Conservation (phyloP, 2,797 vertebrate genomes). For the Enteromius treurensis region DNA sequence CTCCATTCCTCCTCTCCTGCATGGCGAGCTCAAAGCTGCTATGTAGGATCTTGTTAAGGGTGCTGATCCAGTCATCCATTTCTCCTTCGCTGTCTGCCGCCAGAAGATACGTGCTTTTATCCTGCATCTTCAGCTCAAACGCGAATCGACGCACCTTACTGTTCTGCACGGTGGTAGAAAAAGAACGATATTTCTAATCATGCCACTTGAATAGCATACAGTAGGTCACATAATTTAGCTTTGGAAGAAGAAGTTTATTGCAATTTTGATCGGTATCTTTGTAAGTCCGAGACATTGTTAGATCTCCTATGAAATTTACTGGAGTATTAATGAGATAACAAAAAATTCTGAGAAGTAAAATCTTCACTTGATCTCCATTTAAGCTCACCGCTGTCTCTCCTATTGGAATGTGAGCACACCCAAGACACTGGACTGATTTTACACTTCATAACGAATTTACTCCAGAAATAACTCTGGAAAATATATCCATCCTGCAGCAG, state of each 20-base stretch:
- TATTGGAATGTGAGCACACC: background rate
- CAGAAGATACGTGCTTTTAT: constrained; percentile 95
- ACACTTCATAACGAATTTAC: background rate
- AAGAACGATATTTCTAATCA: constrained; percentile 4
- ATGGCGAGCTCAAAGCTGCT: constrained; percentile 94
- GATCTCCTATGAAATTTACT: background rate
- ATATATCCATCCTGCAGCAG: constrained; percentile 14
- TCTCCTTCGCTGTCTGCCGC: constrained; percentile 92
- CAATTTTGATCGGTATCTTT: background rate
- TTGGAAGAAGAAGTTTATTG: background rate
- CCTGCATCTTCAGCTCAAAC: constrained; percentile 99
- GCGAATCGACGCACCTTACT: constrained; percentile 94
- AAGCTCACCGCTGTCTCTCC: background rate
- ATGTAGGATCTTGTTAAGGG: constrained; percentile 96
- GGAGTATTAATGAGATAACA: background rate
- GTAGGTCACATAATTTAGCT: background rate
- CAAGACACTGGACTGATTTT: constrained; percentile 12
- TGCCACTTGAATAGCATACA: background rate
- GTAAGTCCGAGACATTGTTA: background rate
- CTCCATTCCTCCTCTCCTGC: constrained; percentile 95
- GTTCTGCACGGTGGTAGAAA: constrained; percentile 77
- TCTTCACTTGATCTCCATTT: background rate
- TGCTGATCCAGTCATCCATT: constrained; percentile 96
- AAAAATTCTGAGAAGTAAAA: background rate
- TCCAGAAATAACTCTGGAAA: background rate